Evolutionary conservation across 2,113 vertebrate species (phyloP).

Genomic region (Melanerpes aurifrons): DNA sequence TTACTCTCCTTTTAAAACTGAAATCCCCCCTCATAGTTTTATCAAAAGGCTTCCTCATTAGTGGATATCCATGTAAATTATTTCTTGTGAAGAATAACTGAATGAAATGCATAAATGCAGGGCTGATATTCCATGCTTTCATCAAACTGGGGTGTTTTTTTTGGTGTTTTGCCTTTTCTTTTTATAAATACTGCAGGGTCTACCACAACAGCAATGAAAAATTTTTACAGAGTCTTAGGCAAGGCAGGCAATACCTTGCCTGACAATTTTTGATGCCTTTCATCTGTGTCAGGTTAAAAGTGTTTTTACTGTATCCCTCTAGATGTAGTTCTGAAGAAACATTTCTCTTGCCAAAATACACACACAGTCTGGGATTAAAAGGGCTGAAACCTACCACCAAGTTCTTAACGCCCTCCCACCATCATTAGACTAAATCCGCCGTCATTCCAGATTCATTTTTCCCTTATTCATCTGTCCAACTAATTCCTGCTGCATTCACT

Average conservation of each 20-base stretch:
- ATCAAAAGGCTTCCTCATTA: constrained; percentile 9
- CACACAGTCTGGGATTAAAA: constrained; percentile 82
- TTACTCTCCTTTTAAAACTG: not conserved
- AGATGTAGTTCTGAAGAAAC: constrained; percentile 68
- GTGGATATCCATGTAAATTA: constrained; percentile 6
- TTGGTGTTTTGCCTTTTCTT: not conserved
- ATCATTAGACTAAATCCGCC: constrained; percentile 85
- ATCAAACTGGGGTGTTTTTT: not conserved
- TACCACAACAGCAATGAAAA: fast-evolving
- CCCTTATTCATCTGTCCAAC: constrained; percentile 88
- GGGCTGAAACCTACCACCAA: constrained; percentile 86
- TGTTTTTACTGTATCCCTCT: constrained; percentile 69
- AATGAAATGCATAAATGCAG: not conserved
- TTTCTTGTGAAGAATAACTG: not conserved
- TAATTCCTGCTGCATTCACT: constrained; percentile 87
- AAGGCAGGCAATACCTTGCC: not conserved
- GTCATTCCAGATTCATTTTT: constrained; percentile 89
- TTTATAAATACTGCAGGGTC: not conserved
- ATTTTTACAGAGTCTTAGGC: not conserved
- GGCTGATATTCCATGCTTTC: not conserved
- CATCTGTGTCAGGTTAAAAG: constrained; percentile 33
- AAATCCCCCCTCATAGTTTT: not conserved
- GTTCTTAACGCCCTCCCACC: constrained; percentile 86
- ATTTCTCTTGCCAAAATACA: constrained; percentile 83
- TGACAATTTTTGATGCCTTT: not conserved